Evolutionary conservation across 2,888 invertebrate genomes (phyloP).

Genomic region (Eristalis arbustorum): DNA sequence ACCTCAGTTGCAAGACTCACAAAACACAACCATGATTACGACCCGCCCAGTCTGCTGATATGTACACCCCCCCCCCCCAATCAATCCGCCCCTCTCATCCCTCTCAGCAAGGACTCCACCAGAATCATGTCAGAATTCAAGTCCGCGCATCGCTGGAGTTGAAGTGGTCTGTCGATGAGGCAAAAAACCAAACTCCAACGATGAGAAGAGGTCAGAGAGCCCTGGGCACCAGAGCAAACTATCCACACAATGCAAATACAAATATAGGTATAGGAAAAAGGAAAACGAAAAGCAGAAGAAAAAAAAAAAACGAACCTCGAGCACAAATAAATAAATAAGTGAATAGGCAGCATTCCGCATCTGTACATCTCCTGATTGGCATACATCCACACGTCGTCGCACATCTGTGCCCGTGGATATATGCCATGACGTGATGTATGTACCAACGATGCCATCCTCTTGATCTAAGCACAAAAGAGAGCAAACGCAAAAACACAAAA

Average conservation of each 20-base stretch:
- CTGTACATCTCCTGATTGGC: constrained; percentile 10
- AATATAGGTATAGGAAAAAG: not conserved
- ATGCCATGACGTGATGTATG: not conserved
- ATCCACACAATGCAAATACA: not conserved
- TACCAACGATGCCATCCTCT: not conserved
- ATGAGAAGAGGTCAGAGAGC: not conserved
- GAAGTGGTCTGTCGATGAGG: no score
- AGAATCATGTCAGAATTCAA: no score
- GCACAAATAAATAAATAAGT: not conserved
- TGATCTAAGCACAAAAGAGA: not conserved
- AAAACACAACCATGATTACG: no score
- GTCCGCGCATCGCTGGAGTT: no score
- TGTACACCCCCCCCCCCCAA: no score
- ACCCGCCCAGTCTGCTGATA: no score
- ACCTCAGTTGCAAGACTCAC: no score
- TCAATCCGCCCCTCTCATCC: no score
- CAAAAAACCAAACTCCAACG: no score
- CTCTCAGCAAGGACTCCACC: no score
- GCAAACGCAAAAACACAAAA: not conserved
- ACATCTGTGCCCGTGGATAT: not conserved
- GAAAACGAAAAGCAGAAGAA: not conserved
- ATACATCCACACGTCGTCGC: not conserved
- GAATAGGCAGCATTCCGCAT: constrained; percentile 1
- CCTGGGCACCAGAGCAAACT: not conserved
- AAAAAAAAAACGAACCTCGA: not conserved